Evolutionary conservation across 2,888 invertebrate species (phyloP).

Genomic region (Nomada lathburiana): DNA sequence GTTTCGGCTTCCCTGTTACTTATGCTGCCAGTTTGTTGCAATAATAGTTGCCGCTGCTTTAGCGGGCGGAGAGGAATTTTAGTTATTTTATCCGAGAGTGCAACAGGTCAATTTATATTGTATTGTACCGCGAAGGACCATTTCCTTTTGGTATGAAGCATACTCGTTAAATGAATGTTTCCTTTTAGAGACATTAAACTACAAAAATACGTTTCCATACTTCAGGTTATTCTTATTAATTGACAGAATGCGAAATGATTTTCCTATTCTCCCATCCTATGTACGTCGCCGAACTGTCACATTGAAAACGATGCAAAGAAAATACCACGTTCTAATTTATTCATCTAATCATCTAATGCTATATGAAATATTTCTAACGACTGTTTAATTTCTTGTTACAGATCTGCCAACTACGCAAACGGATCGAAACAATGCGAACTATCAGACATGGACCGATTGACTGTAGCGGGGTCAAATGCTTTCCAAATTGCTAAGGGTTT

Average conservation of each 20-base stretch:
- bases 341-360: no score
- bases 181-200: no score
- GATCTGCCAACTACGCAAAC: constrained; percentile 96
- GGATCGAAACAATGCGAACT: constrained; percentile 93
- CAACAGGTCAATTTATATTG: constrained; percentile 39
- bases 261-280: no score
- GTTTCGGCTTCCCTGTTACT: not conserved
- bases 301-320: no score
- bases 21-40: not conserved
- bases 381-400: constrained; percentile 84
- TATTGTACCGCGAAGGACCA: not conserved
- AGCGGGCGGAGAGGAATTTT: not conserved
- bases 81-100: constrained; percentile 18
- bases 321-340: no score
- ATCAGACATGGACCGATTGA: constrained; percentile 96
- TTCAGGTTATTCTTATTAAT: no score
- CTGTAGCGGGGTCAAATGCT: constrained; percentile 92
- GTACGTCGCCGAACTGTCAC: no score
- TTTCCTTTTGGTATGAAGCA: not conserved
- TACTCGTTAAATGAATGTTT: not conserved
- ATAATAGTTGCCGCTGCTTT: not conserved
- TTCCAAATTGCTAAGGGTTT: constrained; percentile 88
- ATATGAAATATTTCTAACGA: not conserved
- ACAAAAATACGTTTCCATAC: no score
- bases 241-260: no score